phyloP scores from a whole-genome alignment of 2,113 vertebrate species.

The Hippocampus mohnikei region DNA sequence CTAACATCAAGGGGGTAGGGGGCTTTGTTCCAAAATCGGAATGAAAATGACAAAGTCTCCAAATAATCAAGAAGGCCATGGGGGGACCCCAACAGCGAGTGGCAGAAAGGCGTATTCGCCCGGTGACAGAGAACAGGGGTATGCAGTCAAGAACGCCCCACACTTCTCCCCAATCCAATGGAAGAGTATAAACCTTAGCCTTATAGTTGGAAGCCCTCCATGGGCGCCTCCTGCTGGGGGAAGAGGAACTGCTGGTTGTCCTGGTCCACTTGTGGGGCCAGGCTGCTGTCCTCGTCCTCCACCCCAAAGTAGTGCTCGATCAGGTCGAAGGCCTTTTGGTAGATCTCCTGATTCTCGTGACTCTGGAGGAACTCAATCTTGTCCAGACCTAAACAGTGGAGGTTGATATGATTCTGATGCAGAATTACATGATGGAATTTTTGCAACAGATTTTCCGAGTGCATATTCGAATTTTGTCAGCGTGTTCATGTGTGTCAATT shows the following conservation, averaged over 20 bases:
- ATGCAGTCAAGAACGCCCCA: conserved; percentile 1
- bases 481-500: neutral
- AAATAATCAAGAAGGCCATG: conserved; percentile 26
- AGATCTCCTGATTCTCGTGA: conserved; percentile 98
- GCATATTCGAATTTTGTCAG: too few relatives aligned
- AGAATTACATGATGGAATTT: neutral
- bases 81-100: conserved; percentile 18
- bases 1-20: conserved; percentile 27
- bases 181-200: neutral
- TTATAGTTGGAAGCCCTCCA: conserved; percentile 89
- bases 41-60: conserved; percentile 29
- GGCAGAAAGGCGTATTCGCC: conserved; percentile 44
- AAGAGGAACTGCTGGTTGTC: conserved; percentile 86
- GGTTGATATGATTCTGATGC: neutral
- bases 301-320: conserved; percentile 95
- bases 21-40: conserved; percentile 31
- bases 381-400: conserved; percentile 79
- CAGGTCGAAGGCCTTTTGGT: conserved; percentile 97
- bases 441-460: too few relatives aligned
- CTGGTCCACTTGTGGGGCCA: conserved; percentile 88
- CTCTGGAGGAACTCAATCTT: conserved; percentile 99
- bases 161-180: neutral
- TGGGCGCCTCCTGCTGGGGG: conserved; percentile 85
- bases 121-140: conserved; percentile 8
- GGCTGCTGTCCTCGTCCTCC: conserved; percentile 83